Evolutionary conservation across 1,140 invertebrate genomes (phyloP).

Genomic region (Anoplolepis gracilipes): DNA sequence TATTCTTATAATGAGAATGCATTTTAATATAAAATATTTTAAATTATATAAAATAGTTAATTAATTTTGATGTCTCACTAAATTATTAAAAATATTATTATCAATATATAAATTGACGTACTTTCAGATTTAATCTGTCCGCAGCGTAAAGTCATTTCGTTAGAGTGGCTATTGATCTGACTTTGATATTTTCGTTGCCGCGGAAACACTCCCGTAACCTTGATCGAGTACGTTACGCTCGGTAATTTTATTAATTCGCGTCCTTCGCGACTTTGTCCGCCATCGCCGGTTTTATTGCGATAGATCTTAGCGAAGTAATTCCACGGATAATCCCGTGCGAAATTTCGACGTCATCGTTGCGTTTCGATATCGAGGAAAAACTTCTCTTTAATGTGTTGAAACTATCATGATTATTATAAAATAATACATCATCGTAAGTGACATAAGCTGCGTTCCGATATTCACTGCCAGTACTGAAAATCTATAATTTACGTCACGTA

Average conservation of each 20-base stretch:
- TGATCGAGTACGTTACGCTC: constrained; percentile 10
- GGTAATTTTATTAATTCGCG: constrained; percentile 26
- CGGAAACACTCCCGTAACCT: constrained; percentile 8
- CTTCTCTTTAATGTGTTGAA: neutral
- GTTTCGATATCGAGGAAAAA: neutral
- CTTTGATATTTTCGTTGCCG: constrained; percentile 32
- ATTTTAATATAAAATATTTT: too few relatives aligned
- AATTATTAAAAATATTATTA: neutral
- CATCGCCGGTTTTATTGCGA: neutral
- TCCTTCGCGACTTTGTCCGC: constrained; percentile 1
- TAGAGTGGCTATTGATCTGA: neutral
- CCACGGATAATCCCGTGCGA: neutral
- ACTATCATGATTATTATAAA: too few relatives aligned
- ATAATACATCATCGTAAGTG: too few relatives aligned
- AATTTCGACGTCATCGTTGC: neutral
- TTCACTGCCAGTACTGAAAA: too few relatives aligned
- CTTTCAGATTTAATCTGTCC: neutral
- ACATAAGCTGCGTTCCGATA: too few relatives aligned
- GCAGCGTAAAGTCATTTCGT: neutral
- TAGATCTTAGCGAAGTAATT: neutral
- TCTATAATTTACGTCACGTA: too few relatives aligned
- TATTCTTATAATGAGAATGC: too few relatives aligned
- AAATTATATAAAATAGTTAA: too few relatives aligned
- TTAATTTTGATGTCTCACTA: neutral
- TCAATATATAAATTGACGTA: neutral